Base-by-base conservation (phyloP, 2,113 vertebrate species). In the Tetrax tetrax region DNA sequence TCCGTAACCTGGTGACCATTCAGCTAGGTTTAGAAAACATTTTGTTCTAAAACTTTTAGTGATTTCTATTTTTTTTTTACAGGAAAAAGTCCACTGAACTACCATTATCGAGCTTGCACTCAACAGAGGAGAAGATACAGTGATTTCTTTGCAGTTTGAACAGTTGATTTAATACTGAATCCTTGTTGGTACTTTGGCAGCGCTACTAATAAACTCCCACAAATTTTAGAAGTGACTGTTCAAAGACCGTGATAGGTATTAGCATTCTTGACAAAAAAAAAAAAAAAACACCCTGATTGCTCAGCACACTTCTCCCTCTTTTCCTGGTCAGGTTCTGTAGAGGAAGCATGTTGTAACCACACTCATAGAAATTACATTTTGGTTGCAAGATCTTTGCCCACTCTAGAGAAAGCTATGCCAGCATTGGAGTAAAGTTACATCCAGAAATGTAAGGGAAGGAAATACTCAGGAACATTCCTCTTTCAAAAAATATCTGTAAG, bases 231-330 rank as follows among this genome's bases (percentile, higher is more conserved):
- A 87, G 18, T 37, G 12, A 64, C 20, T 8, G 5, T 90, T 89
- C n/a, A 65, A 59, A 90, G 65, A 83, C 20, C 21, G 25, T 33
- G 41, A 84, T 37, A 60, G 47, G 61, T 35, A 61, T 28, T 79
- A 71, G 22, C 76, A 59, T 33, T 14, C 35, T 82, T 72, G 59
- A 54, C 29, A 72, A 53, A 91, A 92, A 59, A 54, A 45, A 72
- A 53, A 90, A 91, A 59, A 54, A 45, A 6, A 38, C 63, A 47
- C 64, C 31, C 18, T 80, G 91, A 96, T 80, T 95, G 69, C 86
- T 96, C 85, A 89, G 90, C 95, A 79, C 86, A 81, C 95, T 93
- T 61, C 93, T 95, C 60, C 88, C 37, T 87, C 66, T 92, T 95
- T 92, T 65, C 72, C 78, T 92, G 93, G 90, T 65, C 78, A 89